Evolutionary conservation across 1,140 invertebrate species (phyloP), one percentile per base, ranked within the genome.

Genomic region (Maconellicoccus hirsutus): DNA sequence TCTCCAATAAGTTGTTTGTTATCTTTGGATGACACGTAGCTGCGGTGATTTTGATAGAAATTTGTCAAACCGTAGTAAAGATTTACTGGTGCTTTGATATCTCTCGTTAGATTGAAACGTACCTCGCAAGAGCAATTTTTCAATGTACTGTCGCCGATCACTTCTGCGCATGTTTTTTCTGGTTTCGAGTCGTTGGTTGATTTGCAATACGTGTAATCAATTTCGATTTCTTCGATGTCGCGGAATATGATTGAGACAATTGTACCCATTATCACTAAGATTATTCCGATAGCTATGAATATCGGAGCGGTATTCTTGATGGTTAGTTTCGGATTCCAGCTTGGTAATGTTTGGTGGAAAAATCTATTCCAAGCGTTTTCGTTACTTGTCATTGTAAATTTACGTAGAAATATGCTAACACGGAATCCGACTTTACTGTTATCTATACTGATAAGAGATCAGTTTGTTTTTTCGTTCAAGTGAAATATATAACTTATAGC

Each of bases 51-150:
- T 80, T 99, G 97, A 79, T 98, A 99, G 79, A 94, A 99, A 79
- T 99, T 99, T 33, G 89, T 93, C 42, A 99, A 79, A 8, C 93
- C 95, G 82, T 99, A 99, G 79, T 99, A 99, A 84, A 99, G 90
- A 76, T 90, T 98, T 0, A 98, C 95, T 22, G 61, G 61, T 23
- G 10, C 61, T 12, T 3, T 22, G 19, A 66, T 66, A 26, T 66
- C 61, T 23, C 3, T 23, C 4, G 22, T 22, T 12, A 66, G 1
- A 4, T 12, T 26, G 16, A 66, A 66, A 12, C 8, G 3, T 26
- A 66, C 19, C 61, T 23, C 61, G 61, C 61, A 66, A 12, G 1
- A 26, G 22, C 61, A 66, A 23, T 2, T 23, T 3, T 8, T 52
- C 19, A 25, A 19, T 16, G 19, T 66, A 23, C 10, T 25, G 3